Base-by-base conservation (phyloP, 2,797 vertebrate species). In the Lindbergichthys nudifrons region DNA sequence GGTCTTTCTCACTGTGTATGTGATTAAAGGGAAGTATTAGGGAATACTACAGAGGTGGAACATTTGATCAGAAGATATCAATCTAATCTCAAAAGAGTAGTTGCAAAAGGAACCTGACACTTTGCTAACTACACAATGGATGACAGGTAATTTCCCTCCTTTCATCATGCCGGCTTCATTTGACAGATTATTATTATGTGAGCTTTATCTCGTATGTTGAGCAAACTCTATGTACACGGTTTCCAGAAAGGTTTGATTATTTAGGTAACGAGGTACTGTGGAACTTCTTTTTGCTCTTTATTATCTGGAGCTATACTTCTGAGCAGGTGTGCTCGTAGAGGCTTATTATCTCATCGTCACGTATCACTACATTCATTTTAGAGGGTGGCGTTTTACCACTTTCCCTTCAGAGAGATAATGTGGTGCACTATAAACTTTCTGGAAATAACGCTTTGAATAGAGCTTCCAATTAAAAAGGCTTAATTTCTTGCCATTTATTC, bases 391-490 rank as follows among this genome's bases (percentile, higher is more conserved):
- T 70, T 71, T 62, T 19, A 3, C 26, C 51, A 3, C 65, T 73
- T 59, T 63, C 46, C 45, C 48, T 5, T 21, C 32, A 48, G 30
- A 74, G 47, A 58, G 1, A 36, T 36, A 36, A 36, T 50, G 66
- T 1, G 54, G 23, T 36, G 50, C 58, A 45, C 73, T 51, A 12
- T 58, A 64, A 84, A 82, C 36, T 70, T 68, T 70, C 51, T 68
- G 63, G 54, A 79, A 70, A 69, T 70, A 81, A 79, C 11, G 30
- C 85, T 87, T 75, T 75, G 52, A 88, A 78, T 59, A 51, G 64
- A 77, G 64, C 65, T 74, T 77, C 74, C 81, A 87, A 89, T 90
- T 83, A 77, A 88, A 85, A 87, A 75, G 46, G 58, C 58, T 47
- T 23, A 60, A 63, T 79, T 85, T 79, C 78, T 47, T 62, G 70